Percentiles rank a stretch among this genome's conserved stretches.
Evolutionary conservation across 2,888 invertebrate species (phyloP).

Genomic region (Athalia circularis): DNA sequence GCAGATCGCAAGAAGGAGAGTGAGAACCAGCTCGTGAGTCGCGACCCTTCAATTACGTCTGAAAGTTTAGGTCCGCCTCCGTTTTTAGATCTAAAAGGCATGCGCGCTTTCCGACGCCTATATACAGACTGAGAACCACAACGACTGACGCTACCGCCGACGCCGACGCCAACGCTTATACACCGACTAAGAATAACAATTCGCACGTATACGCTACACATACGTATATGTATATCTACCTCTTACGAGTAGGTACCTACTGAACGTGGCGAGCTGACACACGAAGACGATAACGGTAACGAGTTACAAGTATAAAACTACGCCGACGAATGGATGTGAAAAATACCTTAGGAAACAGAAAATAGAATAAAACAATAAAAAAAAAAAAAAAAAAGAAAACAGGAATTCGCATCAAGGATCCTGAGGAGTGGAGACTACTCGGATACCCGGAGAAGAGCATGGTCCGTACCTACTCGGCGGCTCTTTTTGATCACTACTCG

Average conservation of each 20-base stretch:
- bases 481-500: constrained; percentile 33
- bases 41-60: constrained; percentile 45
- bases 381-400: constrained; percentile 2
- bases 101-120: constrained; percentile 30
- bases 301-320: constrained; percentile 17
- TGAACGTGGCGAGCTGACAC: constrained; percentile 25
- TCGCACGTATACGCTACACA: not conserved
- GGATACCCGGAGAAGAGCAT: too few species aligned
- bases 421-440: too few species aligned
- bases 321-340: constrained; percentile 7
- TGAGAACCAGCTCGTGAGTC: not conserved
- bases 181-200: constrained; percentile 32
- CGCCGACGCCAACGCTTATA: not conserved
- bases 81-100: constrained; percentile 45
- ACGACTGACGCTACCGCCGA: not conserved
- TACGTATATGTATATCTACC: not conserved
- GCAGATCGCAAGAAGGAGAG: constrained; percentile 16
- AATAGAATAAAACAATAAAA: constrained; percentile 20
- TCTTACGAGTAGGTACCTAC: not conserved
- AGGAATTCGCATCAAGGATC: constrained; percentile 1
- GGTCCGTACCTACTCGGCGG: constrained; percentile 14
- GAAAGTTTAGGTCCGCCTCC: constrained; percentile 45
- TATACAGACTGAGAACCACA: constrained; percentile 16
- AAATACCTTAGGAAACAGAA: constrained; percentile 8
- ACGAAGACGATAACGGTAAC: constrained; percentile 26